These are phyloP conservation scores for Salvelinus fontinalis DNA, from an alignment of 2,113 vertebrate species.

Conservation along the genomic window DNA sequence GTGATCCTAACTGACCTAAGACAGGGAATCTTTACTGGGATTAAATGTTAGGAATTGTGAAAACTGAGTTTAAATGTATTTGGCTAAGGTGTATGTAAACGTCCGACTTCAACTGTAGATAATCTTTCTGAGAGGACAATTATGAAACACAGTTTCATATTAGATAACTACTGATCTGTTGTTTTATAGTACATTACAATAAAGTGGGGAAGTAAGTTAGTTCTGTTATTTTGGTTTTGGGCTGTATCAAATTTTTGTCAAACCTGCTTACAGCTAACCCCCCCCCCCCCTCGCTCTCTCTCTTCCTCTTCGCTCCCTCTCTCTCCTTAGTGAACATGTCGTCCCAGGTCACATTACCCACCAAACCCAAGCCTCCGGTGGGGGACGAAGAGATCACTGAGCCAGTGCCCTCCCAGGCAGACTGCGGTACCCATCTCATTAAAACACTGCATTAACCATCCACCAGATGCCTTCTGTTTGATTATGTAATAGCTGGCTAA, in stretches of 20 bases:
- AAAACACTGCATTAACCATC: neutral
- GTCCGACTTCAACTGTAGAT: too few species aligned
- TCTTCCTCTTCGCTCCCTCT: neutral
- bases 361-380: conserved; percentile 7
- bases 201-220: neutral
- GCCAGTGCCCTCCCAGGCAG: conserved; percentile 28
- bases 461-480: neutral
- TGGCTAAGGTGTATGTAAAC: too few species aligned
- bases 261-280: neutral
- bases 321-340: conserved; percentile 11
- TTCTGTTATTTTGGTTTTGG: neutral
- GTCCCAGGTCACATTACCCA: conserved; percentile 18
- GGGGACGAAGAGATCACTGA: conserved; percentile 14
- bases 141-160: too few species aligned
- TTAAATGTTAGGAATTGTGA: too few species aligned
- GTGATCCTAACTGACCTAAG: too few species aligned
- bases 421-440: conserved; percentile 38
- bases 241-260: neutral
- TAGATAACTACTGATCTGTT: neutral
- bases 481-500: neutral
- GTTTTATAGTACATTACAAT: neutral
- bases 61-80: too few species aligned
- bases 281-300: neutral
- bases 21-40: too few species aligned
- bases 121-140: too few species aligned